phyloP scores from a whole-genome alignment of 2,888 invertebrate species.

The Hirudinaria manillensis region DNA sequence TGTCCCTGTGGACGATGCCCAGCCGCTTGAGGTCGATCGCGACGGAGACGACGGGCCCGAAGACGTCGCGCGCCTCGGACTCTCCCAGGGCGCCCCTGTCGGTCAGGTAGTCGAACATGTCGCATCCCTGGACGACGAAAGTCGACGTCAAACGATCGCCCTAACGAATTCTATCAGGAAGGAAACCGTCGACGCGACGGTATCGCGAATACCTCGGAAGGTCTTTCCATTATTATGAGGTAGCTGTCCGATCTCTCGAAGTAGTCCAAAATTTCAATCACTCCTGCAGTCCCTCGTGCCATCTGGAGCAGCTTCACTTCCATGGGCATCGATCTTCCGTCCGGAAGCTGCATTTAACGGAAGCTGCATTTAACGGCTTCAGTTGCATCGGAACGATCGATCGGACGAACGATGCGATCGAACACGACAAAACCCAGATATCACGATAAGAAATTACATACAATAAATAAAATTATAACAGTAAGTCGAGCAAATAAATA shows the following conservation, averaged over 20 bases:
- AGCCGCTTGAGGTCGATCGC: conserved; percentile 57
- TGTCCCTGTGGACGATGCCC: conserved; percentile 61
- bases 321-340: conserved; percentile 54
- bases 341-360: neutral
- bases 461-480: no score
- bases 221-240: conserved; percentile 61
- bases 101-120: conserved; percentile 63
- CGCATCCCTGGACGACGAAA: conserved; percentile 52
- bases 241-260: conserved; percentile 58
- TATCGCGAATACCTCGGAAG: conserved; percentile 40
- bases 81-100: conserved; percentile 59
- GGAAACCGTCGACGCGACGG: neutral
- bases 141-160: neutral
- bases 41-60: conserved; percentile 59
- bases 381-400: neutral
- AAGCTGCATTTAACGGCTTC: no score
- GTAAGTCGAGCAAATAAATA: no score
- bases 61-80: conserved; percentile 57
- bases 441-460: no score
- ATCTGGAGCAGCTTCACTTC: conserved; percentile 59
- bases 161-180: neutral
- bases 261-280: conserved; percentile 59
- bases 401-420: neutral
- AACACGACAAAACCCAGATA: no score
- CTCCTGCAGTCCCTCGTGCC: conserved; percentile 57